These are phyloP conservation scores for Onchidella celtica DNA, from an alignment of 2,888 invertebrate species.

Conservation along the genomic window DNA sequence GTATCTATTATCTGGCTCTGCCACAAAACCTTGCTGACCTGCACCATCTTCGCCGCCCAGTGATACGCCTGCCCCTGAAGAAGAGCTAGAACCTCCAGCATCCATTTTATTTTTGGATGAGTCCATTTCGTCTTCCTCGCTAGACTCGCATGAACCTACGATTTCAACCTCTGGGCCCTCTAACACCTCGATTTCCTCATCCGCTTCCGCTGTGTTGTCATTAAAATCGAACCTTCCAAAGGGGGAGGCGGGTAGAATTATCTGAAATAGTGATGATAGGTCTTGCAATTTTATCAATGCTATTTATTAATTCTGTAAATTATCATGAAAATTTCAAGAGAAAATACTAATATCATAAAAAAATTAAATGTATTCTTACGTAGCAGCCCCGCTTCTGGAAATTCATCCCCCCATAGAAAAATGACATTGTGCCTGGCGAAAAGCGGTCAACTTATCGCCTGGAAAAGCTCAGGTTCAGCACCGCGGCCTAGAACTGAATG, in stretches of 20 bases:
- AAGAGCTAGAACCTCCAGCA: neutral
- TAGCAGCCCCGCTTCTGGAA: slow-evolving; percentile 31
- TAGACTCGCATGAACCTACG: slow-evolving; percentile 15
- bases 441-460: too few species aligned
- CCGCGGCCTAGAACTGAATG: too few species aligned
- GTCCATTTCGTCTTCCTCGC: slow-evolving; percentile 4
- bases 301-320: too few species aligned
- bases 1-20: slow-evolving; percentile 40
- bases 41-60: neutral
- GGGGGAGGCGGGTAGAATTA: slow-evolving; percentile 21
- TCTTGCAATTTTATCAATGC: too few species aligned
- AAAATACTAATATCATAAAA: too few species aligned
- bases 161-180: slow-evolving; percentile 46
- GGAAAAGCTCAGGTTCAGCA: too few species aligned
- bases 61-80: too few species aligned
- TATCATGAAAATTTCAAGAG: too few species aligned
- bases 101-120: neutral
- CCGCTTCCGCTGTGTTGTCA: slow-evolving; percentile 49
- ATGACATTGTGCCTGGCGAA: too few species aligned
- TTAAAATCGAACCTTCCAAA: slow-evolving; percentile 37
- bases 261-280: slow-evolving; percentile 10
- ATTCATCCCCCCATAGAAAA: neutral
- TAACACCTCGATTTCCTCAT: slow-evolving; percentile 33
- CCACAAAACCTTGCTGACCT: neutral
- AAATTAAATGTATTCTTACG: slow-evolving; percentile 5